These are phyloP conservation scores for Stichodactyla helianthus DNA, from an alignment of 64 coral and sea anemone genomes.

Conservation along the genomic window DNA sequence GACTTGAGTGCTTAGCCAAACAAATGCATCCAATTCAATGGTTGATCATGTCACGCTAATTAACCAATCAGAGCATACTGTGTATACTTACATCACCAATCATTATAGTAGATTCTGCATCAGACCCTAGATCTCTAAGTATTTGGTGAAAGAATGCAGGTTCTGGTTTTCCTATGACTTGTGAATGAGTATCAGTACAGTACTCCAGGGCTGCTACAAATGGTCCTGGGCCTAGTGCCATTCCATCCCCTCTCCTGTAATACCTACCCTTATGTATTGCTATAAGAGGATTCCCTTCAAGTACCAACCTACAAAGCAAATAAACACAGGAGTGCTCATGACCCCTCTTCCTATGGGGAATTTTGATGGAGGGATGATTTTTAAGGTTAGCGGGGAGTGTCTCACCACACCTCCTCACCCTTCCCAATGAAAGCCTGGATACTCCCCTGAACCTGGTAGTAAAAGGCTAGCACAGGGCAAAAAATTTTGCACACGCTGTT, in stretches of 20 bases:
- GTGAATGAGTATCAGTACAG: conserved; percentile 65
- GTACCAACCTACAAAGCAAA: conserved; percentile 78
- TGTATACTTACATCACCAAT: conserved; percentile 85
- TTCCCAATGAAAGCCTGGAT: too few relatives aligned
- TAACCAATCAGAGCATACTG: not conserved
- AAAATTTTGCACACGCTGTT: not conserved
- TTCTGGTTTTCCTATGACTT: conserved; percentile 88
- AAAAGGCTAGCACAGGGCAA: too few relatives aligned
- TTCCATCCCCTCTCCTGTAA: conserved; percentile 87
- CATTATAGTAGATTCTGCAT: conserved; percentile 73
- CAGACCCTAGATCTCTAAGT: conserved; percentile 56
- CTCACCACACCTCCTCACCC: too few relatives aligned
- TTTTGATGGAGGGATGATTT: too few relatives aligned
- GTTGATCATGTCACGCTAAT: too few relatives aligned
- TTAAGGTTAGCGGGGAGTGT: too few relatives aligned
- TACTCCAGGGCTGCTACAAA: conserved; percentile 90
- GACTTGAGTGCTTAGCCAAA: too few relatives aligned
- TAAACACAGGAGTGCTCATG: too few relatives aligned
- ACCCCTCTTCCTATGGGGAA: too few relatives aligned
- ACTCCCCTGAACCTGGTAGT: too few relatives aligned
- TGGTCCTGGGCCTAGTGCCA: conserved; percentile 86
- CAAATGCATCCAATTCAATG: too few relatives aligned
- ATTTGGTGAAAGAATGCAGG: conserved; percentile 63
- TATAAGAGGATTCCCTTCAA: conserved; percentile 74
- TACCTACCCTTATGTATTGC: conserved; percentile 95